Conservation (phyloP, 2,888 invertebrate species). For the Polyommatus icarus region DNA sequence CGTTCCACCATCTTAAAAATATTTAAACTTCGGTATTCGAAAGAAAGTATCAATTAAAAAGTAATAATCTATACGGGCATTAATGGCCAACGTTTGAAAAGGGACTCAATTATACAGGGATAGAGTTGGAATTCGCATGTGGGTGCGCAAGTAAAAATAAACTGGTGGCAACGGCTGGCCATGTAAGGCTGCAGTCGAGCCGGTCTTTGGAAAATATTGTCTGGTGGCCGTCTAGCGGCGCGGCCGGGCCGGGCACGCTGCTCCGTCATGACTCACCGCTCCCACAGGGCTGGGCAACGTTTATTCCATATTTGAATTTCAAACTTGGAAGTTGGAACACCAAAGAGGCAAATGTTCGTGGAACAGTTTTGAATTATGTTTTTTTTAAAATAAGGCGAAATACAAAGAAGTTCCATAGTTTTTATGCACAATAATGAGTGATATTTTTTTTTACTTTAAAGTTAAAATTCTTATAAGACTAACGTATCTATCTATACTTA, state of each 20-base stretch:
- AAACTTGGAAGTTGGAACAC: neutral
- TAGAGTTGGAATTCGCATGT: slow-evolving; percentile 5
- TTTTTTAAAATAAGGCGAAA: neutral
- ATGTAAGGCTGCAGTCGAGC: slow-evolving; percentile 46
- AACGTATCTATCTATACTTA: too few relatives aligned
- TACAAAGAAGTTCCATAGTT: neutral
- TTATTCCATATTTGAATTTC: slow-evolving; percentile 11
- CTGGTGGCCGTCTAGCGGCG: slow-evolving; percentile 64
- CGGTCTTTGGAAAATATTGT: slow-evolving; percentile 61
- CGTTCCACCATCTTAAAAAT: neutral
- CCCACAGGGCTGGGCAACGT: slow-evolving; percentile 7
- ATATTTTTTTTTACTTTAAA: neutral
- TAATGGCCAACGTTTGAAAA: slow-evolving; percentile 37
- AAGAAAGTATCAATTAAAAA: slow-evolving; percentile 28
- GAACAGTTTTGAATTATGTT: slow-evolving; percentile 39
- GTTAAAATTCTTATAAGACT: too few relatives aligned
- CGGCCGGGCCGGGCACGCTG: slow-evolving; percentile 51
- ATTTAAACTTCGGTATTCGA: slow-evolving; percentile 3
- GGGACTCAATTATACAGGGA: neutral
- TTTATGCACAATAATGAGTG: neutral
- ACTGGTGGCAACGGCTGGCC: slow-evolving; percentile 41
- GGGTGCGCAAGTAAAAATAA: slow-evolving; percentile 23
- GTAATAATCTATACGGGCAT: slow-evolving; percentile 24
- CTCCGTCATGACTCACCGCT: slow-evolving; percentile 48
- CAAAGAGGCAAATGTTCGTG: slow-evolving; percentile 35